Conservation (phyloP, 2,888 invertebrate species). For the Heterodera filipjevi region DNA sequence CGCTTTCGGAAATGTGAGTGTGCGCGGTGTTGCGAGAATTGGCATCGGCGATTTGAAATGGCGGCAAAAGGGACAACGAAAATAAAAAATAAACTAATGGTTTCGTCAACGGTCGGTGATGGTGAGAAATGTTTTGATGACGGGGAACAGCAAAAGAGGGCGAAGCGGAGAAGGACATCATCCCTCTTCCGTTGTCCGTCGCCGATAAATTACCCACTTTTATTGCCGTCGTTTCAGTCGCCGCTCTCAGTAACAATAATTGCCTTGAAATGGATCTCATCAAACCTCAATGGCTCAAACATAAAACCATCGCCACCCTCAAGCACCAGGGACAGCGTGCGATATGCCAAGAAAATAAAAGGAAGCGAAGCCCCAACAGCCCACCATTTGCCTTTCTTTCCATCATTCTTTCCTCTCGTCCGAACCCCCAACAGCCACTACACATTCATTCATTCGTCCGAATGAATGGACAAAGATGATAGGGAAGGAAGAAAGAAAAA, state of each 20-base stretch:
- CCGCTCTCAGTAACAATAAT: constrained; percentile 2
- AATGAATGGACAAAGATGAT: neutral
- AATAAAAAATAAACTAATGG: neutral
- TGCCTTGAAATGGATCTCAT: neutral
- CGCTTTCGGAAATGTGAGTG: constrained; percentile 17
- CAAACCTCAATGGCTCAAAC: neutral
- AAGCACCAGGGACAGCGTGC: neutral
- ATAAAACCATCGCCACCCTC: neutral
- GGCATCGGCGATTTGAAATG: neutral
- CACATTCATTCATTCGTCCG: neutral
- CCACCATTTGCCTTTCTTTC: neutral
- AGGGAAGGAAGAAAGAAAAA: neutral
- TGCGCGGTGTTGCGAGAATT: neutral
- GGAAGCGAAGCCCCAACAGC: neutral
- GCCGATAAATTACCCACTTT: constrained; percentile 12
- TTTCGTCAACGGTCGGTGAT: neutral
- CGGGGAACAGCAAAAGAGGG: neutral
- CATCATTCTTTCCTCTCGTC: neutral
- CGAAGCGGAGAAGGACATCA: neutral
- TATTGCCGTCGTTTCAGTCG: constrained; percentile 10
- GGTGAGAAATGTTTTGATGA: neutral
- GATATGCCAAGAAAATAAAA: neutral
- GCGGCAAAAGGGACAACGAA: constrained; percentile 13
- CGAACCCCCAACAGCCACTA: neutral
- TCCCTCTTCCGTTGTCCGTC: constrained; percentile 3